Evolutionary conservation across 2,888 invertebrate genomes (phyloP).

Genomic region (Drosophila acutilabella): DNA sequence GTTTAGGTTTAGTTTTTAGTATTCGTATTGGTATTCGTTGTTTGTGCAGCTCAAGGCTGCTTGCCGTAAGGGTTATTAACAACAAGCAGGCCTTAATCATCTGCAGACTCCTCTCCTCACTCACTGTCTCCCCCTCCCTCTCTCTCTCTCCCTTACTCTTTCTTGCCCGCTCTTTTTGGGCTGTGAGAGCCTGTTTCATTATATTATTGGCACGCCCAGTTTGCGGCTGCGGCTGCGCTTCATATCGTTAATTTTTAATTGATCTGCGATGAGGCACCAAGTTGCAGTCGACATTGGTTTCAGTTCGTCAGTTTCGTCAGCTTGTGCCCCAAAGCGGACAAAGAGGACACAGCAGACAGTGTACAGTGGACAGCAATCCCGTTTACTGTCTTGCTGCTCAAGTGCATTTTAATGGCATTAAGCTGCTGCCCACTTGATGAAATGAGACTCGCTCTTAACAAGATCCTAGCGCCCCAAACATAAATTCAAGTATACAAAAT

Average conservation of each 20-base stretch:
- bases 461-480: constrained; percentile 79
- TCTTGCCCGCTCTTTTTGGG: constrained; percentile 20
- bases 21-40: constrained; percentile 20
- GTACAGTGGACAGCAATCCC: constrained; percentile 16
- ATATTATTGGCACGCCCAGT: constrained; percentile 84
- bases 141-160: constrained; percentile 12
- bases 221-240: constrained; percentile 72
- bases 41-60: constrained; percentile 45
- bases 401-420: constrained; percentile 83
- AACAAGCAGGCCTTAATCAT: constrained; percentile 60
- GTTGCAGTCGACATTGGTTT: constrained; percentile 53
- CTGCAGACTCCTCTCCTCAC: constrained; percentile 37
- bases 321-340: constrained; percentile 46
- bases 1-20: neutral
- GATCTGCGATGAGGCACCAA: constrained; percentile 73
- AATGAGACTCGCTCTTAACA: constrained; percentile 79
- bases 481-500: constrained; percentile 7
- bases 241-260: constrained; percentile 84
- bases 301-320: constrained; percentile 55
- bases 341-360: constrained; percentile 18
- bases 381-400: constrained; percentile 39
- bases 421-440: constrained; percentile 73
- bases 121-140: constrained; percentile 11
- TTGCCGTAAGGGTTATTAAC: constrained; percentile 36
- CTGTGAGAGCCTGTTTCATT: constrained; percentile 80